Percentiles rank a stretch among this genome's conserved stretches.
These are phyloP conservation scores for Cheilosia pagana DNA, from an alignment of 2,888 invertebrate species.

Conservation along the genomic window DNA sequence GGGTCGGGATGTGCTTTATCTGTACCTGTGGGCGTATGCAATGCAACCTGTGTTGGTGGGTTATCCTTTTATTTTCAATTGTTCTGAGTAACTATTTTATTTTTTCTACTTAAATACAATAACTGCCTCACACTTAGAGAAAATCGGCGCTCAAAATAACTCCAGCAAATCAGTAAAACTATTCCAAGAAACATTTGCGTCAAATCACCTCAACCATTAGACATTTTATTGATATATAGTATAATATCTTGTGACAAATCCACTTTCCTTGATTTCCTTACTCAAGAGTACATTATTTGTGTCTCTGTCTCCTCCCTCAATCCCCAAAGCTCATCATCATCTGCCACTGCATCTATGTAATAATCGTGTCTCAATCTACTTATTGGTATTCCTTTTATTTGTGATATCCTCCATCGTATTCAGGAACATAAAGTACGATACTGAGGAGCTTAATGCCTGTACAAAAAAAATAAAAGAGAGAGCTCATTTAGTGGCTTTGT, in stretches of 20 bases:
- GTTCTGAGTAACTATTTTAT: no score
- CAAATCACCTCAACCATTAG: no score
- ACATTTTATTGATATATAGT: no score
- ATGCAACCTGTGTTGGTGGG: no score
- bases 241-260: background rate
- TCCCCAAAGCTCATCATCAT: constrained; percentile 25
- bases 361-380: constrained; percentile 37
- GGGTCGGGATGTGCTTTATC: background rate
- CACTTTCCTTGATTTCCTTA: background rate
- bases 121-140: no score
- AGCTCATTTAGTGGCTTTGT: constrained; percentile 2
- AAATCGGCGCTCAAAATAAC: no score
- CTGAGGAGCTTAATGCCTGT: constrained; percentile 59
- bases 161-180: no score
- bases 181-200: no score
- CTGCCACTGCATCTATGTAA: constrained; percentile 4
- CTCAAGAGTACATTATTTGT: background rate
- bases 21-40: no score
- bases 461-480: constrained; percentile 31
- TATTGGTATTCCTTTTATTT: constrained; percentile 52
- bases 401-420: constrained; percentile 67
- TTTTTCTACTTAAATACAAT: no score
- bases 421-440: constrained; percentile 69
- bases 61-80: no score
- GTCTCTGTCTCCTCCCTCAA: background rate